Evolutionary conservation across 2,888 invertebrate genomes (phyloP), one percentile per base, ranked within the genome.

Genomic region (Pecten maximus): DNA sequence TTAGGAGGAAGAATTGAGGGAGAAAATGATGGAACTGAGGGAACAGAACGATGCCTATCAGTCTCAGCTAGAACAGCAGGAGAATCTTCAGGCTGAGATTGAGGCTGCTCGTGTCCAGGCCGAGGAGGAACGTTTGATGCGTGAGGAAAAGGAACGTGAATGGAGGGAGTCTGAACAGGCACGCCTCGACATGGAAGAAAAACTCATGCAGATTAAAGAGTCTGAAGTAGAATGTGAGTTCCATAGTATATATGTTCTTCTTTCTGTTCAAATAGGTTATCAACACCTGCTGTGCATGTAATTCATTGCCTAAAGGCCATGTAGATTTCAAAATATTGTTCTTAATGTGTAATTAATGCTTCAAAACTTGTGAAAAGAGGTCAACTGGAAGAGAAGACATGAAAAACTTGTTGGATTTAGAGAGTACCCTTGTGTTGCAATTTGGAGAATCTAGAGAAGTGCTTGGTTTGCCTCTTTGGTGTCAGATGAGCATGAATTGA

Each of bases 141-240:
- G 93, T 16, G 94, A 94, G 60, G 88, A 93, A 50, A 94, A 94
- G 93, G 99, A 99, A 96, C 98, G 98, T 88, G 98, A 98, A 94
- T 97, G 99, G 95, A 99, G 99, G 97, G 98, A 99, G 97, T 28
- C 74, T 0, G 74, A 74, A 74, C 74, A 74, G 74, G 28, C 74
- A 2, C 74, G 74, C 16, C 28, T 74, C 2, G 74, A 74, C 35
- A 74, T 74, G 74, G 74, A 74, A 74, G 74, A 74, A 35, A 74
- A 74, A 74, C 74, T 74, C 28, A 23, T 35, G 74, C 74, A 74
- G 16, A 74, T 74, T 28, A 74, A 74, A 10, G 74, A 74, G 74
- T 74, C 74, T 12, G 74, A 74, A 1, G 28, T 8, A 35, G 74
- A 74, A 74, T 74, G 74, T 74, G 74, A 74, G 74, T 74, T 12